Conservation (phyloP, 2,888 invertebrate genomes). For the Cetonia aurata region DNA sequence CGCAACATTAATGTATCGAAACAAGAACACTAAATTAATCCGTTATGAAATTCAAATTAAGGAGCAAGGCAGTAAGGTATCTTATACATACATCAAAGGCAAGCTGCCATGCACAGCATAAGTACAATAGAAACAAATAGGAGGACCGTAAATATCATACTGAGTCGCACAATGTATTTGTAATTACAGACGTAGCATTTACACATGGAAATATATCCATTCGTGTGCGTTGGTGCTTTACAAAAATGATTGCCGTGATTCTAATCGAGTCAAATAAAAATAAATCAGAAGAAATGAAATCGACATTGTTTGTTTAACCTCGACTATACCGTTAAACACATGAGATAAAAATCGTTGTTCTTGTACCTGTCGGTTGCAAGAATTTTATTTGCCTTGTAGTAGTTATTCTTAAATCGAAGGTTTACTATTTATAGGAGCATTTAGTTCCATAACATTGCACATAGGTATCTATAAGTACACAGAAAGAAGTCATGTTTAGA, state of each 20-base stretch:
- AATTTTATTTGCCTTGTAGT: too few relatives aligned
- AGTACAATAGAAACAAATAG: slow-evolving; percentile 20
- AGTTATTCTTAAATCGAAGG: too few relatives aligned
- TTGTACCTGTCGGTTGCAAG: too few relatives aligned
- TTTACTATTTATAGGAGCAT: too few relatives aligned
- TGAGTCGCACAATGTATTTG: slow-evolving; percentile 31
- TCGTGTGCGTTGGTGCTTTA: slow-evolving; percentile 17
- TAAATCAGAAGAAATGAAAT: slow-evolving; percentile 11
- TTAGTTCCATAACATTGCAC: too few relatives aligned
- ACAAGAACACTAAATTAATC: slow-evolving; percentile 39
- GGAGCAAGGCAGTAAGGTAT: background rate
- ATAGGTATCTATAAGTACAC: too few relatives aligned
- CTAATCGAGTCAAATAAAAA: slow-evolving; percentile 7
- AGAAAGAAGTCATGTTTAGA: too few relatives aligned
- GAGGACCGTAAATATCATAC: slow-evolving; percentile 18
- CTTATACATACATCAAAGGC: slow-evolving; percentile 2
- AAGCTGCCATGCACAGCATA: slow-evolving; percentile 9
- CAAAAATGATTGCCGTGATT: slow-evolving; percentile 23
- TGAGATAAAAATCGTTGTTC: slow-evolving; percentile 3
- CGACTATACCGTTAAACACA: slow-evolving; percentile 1
- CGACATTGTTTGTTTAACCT: slow-evolving; percentile 22
- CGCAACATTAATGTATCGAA: slow-evolving; percentile 28
- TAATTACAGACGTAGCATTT: slow-evolving; percentile 12
- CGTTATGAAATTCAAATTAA: slow-evolving; percentile 38
- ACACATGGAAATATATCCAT: slow-evolving; percentile 13